phyloP scores from a whole-genome alignment of 2,113 vertebrate species.

The Acrocephalus kingi region DNA sequence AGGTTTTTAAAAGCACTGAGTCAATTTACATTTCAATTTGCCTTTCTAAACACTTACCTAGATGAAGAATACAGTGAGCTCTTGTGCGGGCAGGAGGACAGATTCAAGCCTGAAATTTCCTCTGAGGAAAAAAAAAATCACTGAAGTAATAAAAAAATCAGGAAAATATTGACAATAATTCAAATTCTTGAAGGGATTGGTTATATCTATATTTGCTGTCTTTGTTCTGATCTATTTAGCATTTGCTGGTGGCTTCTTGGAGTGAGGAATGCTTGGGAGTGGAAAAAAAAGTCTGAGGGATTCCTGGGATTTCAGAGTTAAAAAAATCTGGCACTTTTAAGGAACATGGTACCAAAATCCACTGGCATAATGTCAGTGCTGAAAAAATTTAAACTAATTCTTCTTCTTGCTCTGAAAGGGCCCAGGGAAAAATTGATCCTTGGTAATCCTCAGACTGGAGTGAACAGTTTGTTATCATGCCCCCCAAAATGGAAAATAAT shows the following conservation, averaged over 20 bases:
- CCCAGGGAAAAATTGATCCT: not conserved
- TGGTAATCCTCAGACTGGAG: not conserved
- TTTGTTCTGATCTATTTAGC: not conserved
- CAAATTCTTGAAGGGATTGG: not conserved
- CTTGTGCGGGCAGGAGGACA: not conserved
- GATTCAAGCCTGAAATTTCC: not conserved
- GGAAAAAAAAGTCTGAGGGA: not conserved
- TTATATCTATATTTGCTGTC: not conserved
- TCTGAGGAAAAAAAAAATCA: not conserved
- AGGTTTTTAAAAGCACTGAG: not conserved
- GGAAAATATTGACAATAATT: not conserved
- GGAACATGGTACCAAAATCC: not conserved
- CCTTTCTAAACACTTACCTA: not conserved
- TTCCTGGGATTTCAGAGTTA: not conserved
- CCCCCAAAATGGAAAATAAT: not conserved
- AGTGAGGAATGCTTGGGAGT: not conserved
- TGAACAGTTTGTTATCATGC: not conserved
- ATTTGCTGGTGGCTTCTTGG: not conserved
- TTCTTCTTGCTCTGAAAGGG: not conserved
- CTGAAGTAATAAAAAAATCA: not conserved
- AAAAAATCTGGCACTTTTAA: not conserved
- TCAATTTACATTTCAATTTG: constrained; percentile 28
- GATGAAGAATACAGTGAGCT: not conserved
- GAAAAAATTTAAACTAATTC: not conserved
- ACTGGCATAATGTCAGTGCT: not conserved